Percentiles rank a stretch among this genome's conserved stretches.
Conservation (phyloP, 1,140 invertebrate species). For the Drosophila lowei region DNA sequence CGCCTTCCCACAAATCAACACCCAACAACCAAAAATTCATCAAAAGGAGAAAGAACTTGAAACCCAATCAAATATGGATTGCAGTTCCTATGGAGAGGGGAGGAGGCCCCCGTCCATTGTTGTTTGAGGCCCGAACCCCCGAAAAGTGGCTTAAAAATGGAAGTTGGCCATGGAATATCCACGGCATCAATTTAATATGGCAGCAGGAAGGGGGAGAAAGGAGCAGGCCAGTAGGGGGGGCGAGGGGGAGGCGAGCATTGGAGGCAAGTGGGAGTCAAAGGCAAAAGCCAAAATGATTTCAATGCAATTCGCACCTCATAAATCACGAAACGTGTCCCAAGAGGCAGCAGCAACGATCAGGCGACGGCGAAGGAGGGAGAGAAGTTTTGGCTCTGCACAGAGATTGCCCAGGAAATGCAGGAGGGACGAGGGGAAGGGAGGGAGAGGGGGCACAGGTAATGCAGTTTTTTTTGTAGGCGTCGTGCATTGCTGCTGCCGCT, state of each 20-base stretch:
- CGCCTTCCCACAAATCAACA: constrained; percentile 16
- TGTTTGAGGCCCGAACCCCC: constrained; percentile 8
- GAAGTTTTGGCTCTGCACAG: constrained; percentile 38
- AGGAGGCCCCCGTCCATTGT: constrained; percentile 55
- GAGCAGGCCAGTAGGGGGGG: neutral
- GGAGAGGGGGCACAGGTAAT: constrained; percentile 40
- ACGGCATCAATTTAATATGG: constrained; percentile 76
- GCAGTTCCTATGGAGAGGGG: constrained; percentile 21
- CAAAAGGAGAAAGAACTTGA: constrained; percentile 28
- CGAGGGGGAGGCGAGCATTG: neutral
- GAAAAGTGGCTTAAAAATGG: constrained; percentile 44
- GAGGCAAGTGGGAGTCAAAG: constrained; percentile 15
- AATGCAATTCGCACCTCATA: constrained; percentile 83
- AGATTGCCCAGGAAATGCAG: constrained; percentile 45
- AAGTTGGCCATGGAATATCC: constrained; percentile 63
- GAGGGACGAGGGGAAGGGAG: neutral
- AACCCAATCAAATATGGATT: constrained; percentile 69
- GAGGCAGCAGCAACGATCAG: constrained; percentile 6
- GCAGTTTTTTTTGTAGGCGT: constrained; percentile 43
- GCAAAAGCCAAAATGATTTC: constrained; percentile 65
- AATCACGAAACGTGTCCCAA: constrained; percentile 83
- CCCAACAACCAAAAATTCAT: constrained; percentile 16
- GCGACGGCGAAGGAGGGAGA: constrained; percentile 7
- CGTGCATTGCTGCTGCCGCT: constrained; percentile 35
- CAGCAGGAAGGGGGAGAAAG: constrained; percentile 9